Conservation (phyloP, 2,888 invertebrate genomes). For the Sphaeridia pumilis region DNA sequence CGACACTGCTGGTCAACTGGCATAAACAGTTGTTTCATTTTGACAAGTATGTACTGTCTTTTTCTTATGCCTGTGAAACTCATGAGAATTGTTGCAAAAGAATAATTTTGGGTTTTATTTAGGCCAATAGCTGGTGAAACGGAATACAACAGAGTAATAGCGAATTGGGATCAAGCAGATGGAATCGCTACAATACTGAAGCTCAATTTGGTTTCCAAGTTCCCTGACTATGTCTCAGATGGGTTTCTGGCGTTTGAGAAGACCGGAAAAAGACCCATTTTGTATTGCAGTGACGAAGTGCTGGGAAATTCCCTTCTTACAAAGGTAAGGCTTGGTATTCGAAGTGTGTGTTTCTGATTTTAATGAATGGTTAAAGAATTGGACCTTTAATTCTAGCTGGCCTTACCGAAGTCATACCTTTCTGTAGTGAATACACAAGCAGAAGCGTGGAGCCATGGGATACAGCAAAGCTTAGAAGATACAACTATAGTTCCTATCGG, state of each 20-base stretch:
- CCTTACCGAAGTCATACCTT: slow-evolving; percentile 27
- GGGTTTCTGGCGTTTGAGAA: slow-evolving; percentile 33
- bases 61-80: too few species aligned
- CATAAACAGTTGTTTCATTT: slow-evolving; percentile 34
- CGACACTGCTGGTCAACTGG: slow-evolving; percentile 27
- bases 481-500: slow-evolving; percentile 29
- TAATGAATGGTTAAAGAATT: too few species aligned
- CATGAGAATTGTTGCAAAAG: too few species aligned
- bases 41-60: slow-evolving; percentile 21
- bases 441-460: slow-evolving; percentile 23
- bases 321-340: slow-evolving; percentile 22
- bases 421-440: slow-evolving; percentile 25
- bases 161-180: slow-evolving; percentile 32
- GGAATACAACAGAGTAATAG: slow-evolving; percentile 31
- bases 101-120: too few species aligned
- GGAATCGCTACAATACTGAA: slow-evolving; percentile 27
- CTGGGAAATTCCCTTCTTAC: slow-evolving; percentile 28
- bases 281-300: slow-evolving; percentile 32
- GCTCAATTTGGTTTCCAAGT: slow-evolving; percentile 25
- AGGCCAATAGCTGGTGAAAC: slow-evolving; percentile 17
- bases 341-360: too few species aligned
- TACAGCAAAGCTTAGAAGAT: slow-evolving; percentile 25
- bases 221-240: slow-evolving; percentile 23
- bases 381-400: slow-evolving; percentile 25
- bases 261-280: slow-evolving; percentile 24